Base-by-base conservation (phyloP, 1,140 invertebrate genomes). In the Tetragnatha versicolor region DNA sequence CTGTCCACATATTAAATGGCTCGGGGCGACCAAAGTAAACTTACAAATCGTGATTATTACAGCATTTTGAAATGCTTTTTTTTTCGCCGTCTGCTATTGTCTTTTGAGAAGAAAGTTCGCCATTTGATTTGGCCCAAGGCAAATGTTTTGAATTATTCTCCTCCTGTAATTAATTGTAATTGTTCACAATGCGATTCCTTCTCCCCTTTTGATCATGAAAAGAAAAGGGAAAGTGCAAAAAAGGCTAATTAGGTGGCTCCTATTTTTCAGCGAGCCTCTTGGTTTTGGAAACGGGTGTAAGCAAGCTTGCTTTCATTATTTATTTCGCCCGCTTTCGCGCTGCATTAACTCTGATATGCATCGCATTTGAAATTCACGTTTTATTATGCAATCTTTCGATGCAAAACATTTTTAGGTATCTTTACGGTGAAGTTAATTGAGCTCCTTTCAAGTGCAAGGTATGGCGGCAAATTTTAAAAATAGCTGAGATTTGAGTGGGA, bases 131-230 rank as follows among this genome's bases (percentile, higher is more conserved):
- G 25, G 73, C 73, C 55, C n/a, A 14, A 37, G 73, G 73, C 73
- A 51, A 53, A 20, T 77, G 73, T 77, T 77, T 77, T 77, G 73
- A 77, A 77, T 77, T 65, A 42, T 77, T 77, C 73, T 77, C 53
- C 47, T 33, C 37, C 29, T 33, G 73, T 77, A 77, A 77, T 77
- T 77, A 77, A 77, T 77, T 77, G 73, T 77, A 77, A 77, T 77
- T 77, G 73, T 61, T 77, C 73, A 66, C 73, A 65, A 51, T 77
- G 73, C 73, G 55, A 65, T 77, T 58, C 49, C 73, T 77, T 45
- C 17, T 63, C 39, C 60, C 45, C 58, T 77, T 77, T 66, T 49
- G 73, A 77, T 55, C 33, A 42, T 77, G 53, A 77, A 65, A 77
- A 77, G 27, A 33, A 53, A 17, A 35, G n/a, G 42, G 42, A 29